These are phyloP conservation scores for Eolophus roseicapilla DNA, from an alignment of 2,113 vertebrate genomes.

Conservation along the genomic window DNA sequence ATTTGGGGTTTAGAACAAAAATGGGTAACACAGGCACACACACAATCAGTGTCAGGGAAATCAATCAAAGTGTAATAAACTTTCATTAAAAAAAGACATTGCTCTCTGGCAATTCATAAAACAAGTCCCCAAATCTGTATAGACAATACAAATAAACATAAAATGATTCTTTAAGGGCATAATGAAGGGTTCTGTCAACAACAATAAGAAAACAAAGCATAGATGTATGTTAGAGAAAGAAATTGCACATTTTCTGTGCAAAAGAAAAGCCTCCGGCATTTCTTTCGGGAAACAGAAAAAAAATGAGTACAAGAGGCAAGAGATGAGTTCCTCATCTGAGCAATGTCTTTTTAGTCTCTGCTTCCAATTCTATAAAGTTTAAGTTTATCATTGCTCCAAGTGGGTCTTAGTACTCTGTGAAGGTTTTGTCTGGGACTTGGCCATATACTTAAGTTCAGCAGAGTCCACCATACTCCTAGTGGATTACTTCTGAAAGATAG, in stretches of 20 bases:
- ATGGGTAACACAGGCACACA: background rate
- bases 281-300: background rate
- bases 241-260: background rate
- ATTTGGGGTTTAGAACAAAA: conserved; percentile 39
- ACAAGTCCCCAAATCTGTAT: conserved; percentile 42
- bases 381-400: background rate
- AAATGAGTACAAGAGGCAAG: background rate
- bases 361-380: background rate
- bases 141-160: conserved; percentile 57
- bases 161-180: conserved; percentile 57
- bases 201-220: conserved; percentile 25
- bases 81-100: conserved; percentile 57
- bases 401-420: background rate
- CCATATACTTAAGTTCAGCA: background rate
- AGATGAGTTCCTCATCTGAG: conserved; percentile 3
- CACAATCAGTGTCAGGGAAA: conserved; percentile 19
- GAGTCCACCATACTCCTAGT: background rate
- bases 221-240: conserved; percentile 13
- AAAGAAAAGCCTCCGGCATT: background rate
- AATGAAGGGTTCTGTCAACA: conserved; percentile 56
- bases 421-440: background rate
- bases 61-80: conserved; percentile 66
- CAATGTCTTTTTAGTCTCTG: background rate
- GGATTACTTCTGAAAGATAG: background rate
- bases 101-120: conserved; percentile 56